Evolutionary conservation across 2,888 invertebrate species (phyloP), one percentile per base, ranked within the genome.

Genomic region (Cartodere bifasciata): DNA sequence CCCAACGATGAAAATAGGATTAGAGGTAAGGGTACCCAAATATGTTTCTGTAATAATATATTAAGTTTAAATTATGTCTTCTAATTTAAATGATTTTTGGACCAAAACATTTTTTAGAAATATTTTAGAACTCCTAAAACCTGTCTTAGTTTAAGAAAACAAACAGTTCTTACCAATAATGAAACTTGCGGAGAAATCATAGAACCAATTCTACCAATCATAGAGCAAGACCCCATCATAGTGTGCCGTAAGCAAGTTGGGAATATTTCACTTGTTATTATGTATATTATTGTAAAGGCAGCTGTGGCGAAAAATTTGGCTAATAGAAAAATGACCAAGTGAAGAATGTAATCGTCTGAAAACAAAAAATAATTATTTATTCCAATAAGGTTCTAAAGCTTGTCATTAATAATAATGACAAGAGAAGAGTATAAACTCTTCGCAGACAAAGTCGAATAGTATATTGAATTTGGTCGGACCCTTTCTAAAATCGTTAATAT

Each of bases 221-320:
- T 75, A 27, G 75, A 76, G 56, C 76, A 75, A 16, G 63, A 52
- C 1, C 72, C 73, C 42, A 78, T 64, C 42, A 75, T 53, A 6
- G 70, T 67, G 48, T 76, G 75, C 14, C 77, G 60, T 27, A 71
- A 57, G 16, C 62, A 61, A 4, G 77, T 78, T 2, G 77, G 77
- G 55, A 76, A 76, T 55, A 77, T 61, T 61, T 78, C 77, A 21
- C 75, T 69, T 0, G 75, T 75, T 53, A 75, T 70, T 41, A 77
- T 67, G 52, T 77, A 77, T 36, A 72, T 60, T 4, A 72, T 66
- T 14, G 72, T 68, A 59, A 75, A 75, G 28, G 76, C 71, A 38
- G 68, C 63, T 1, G 76, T 73, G 36, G 75, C 74, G 40, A 68
- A 67, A 55, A 68, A 74, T 60, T 77, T 77, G 32, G 75, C 76